Base-by-base conservation (phyloP, 2,113 vertebrate genomes). In the Seriola rivoliana region DNA sequence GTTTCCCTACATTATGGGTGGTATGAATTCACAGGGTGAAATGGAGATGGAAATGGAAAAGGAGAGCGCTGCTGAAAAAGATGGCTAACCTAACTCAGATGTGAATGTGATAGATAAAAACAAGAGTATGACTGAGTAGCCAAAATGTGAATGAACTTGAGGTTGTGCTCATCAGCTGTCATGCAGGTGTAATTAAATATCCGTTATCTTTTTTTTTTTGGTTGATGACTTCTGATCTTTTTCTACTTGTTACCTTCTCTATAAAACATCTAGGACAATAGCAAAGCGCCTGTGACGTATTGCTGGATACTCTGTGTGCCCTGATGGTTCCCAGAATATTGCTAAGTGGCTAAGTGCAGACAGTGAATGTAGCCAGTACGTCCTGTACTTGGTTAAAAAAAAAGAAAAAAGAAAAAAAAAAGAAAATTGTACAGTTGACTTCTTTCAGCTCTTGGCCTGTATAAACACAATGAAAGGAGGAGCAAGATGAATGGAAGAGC, bases 401-500 rank as follows among this genome's bases (percentile, higher is more conserved):
- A 5, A 40, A 9, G 1, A 32, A 40, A 13, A 40, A 64, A 40
- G 16, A 64, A 78, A 69, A 81, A 76, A 40, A 8, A 42, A 66
- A 44, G 17, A 65, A 78, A 69, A 78, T 75, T 42, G 7, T 42
- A 57, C 60, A 73, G 62, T 14, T 69, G 66, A 77, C 81, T 62
- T 76, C 40, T 55, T 71, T 81, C 17, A 78, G 81, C 64, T 87
- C 66, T 65, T n/a, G 17, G 21, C 2, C 42, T 36, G 52, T 40
- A 42, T 55, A 85, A 80, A 89, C 70, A 86, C 57, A 80, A 74
- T 23, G 52, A 46, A 46, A 74, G 12, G 34, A 36, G 65, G 52
- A 81, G 29, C 0, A 14, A 79, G 34, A 73, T 46, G 71, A 65
- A 60, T 23, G 52, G 10, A 17, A 23, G n/a, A 60, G 34, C 29